Conservation (phyloP, 1,140 invertebrate genomes). For the Pomacea maculata region DNA sequence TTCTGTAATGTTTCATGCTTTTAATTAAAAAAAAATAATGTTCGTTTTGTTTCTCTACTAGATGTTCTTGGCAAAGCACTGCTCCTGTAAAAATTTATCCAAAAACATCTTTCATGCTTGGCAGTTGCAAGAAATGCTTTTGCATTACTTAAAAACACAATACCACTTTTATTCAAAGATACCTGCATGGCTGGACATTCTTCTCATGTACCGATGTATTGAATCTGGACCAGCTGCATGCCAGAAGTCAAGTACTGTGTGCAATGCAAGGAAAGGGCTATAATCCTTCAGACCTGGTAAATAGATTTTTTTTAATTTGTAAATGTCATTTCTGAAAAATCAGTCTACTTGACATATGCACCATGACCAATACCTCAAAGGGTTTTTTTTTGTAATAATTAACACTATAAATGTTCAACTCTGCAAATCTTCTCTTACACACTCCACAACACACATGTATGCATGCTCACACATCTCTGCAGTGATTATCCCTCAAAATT, state of each 20-base stretch:
- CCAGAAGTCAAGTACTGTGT: conserved; percentile 61
- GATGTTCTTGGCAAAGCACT: too few relatives aligned
- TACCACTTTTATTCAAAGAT: conserved; percentile 3
- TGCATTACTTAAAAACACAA: not conserved
- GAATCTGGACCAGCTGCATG: conserved; percentile 37
- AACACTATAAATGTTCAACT: not conserved
- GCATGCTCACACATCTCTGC: not conserved
- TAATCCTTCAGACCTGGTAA: conserved; percentile 61
- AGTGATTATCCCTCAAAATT: too few relatives aligned
- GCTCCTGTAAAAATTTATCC: too few relatives aligned
- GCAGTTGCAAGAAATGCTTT: not conserved
- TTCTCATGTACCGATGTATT: conserved; percentile 51
- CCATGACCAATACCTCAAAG: not conserved
- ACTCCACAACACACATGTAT: not conserved
- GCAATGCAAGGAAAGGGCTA: conserved; percentile 56
- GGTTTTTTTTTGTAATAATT: not conserved
- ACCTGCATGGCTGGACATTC: conserved; percentile 52
- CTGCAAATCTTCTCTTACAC: not conserved
- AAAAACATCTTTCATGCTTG: not conserved
- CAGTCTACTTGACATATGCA: not conserved
- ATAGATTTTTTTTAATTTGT: not conserved
- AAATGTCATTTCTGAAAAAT: not conserved
- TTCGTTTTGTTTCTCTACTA: too few relatives aligned
- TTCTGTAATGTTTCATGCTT: too few relatives aligned
- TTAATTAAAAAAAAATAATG: too few relatives aligned